Evolutionary conservation across 2,113 vertebrate genomes (phyloP).

Genomic region (Echinops telfairi): DNA sequence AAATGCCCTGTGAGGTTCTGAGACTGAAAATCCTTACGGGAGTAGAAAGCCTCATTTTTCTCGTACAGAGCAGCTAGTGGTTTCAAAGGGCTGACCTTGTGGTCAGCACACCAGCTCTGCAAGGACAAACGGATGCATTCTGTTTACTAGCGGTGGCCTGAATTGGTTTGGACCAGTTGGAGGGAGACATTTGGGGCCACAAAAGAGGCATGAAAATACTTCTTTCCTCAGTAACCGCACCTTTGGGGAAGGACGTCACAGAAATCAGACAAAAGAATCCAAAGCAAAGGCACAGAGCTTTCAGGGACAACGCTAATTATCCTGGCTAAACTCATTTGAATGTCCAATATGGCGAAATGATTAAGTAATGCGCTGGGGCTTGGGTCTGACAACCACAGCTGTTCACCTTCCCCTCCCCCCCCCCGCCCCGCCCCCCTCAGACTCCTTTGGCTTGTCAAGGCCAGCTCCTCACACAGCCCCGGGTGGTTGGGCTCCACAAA

Average conservation of each 20-base stretch:
- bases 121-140: conserved; percentile 17
- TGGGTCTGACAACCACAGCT: conserved; percentile 68
- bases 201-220: conserved; percentile 56
- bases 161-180: conserved; percentile 16
- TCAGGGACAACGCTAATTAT: background rate
- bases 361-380: conserved; percentile 24
- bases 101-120: background rate
- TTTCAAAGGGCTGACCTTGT: too few species aligned
- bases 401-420: conserved; percentile 67
- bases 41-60: too few species aligned
- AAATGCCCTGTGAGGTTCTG: too few species aligned
- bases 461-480: conserved; percentile 66
- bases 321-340: conserved; percentile 32
- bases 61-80: too few species aligned
- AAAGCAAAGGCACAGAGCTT: background rate
- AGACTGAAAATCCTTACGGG: too few species aligned
- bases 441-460: conserved; percentile 20
- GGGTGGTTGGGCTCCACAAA: conserved; percentile 66
- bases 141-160: background rate
- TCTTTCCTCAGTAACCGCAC: conserved; percentile 55
- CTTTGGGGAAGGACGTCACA: conserved; percentile 12
- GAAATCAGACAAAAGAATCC: background rate
- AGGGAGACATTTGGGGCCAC: conserved; percentile 36
- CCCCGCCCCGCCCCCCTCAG: background rate
- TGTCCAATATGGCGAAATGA: background rate